Evolutionary conservation across 2,888 invertebrate species (phyloP), one percentile per base, ranked within the genome.

Genomic region (Stictocephala bisonia): DNA sequence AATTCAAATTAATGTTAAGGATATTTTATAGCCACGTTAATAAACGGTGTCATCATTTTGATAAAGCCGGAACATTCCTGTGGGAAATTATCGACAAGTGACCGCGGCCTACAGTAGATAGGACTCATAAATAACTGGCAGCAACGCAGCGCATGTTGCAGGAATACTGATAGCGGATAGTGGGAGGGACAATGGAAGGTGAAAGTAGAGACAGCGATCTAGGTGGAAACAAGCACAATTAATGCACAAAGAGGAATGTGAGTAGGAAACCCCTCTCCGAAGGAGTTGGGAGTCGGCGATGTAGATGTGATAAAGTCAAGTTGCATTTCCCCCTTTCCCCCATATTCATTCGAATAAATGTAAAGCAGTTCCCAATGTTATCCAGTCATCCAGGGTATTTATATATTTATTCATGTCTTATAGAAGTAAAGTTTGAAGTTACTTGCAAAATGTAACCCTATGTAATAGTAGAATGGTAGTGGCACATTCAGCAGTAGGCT

Each of bases 211-310:
- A 15, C 40, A 60, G 60, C 60, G 60, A 60, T 60, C 60, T 40
- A 31, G 27, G 60, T 31, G 11, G 56, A 56, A 31, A 56, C 56
- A 56, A 56, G 60, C 35, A 60, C 60, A 60, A 40, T 60, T 60
- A 60, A 60, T 60, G 31, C 35, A 60, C 40, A 60, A 60, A n/a
- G 35, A 60, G 22, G 60, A 60, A 60, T 60, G 60, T 60, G 60
- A 60, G 60, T 60, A 35, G 60, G 60, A 18, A 31, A 40, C 35
- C 31, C 35, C 22, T 60, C 60, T 22, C 35, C 35, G 18, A 13
- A 31, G 6, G 56, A 56, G 56, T 56, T n/a, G 56, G 56, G 56
- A 56, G 15, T 15, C 1, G 29, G n/a, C 29, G 35, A 35, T 9
- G 35, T 11, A 35, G 11, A 9, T 7, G 11, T 35, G 35, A 35